phyloP scores from a whole-genome alignment of 2,797 vertebrate species.

The Rhynchotus rufescens region DNA sequence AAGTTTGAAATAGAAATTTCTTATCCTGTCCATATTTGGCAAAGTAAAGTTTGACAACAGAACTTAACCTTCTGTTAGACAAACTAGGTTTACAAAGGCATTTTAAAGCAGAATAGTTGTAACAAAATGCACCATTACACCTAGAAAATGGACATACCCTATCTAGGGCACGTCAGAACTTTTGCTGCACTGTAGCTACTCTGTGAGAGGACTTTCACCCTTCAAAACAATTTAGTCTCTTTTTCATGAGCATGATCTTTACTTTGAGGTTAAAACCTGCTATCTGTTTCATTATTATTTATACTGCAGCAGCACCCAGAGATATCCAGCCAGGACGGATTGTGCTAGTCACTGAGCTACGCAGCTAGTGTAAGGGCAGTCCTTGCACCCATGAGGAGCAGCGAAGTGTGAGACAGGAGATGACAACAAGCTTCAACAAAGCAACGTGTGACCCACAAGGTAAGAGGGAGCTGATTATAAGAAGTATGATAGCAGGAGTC shows the following conservation, averaged over 20 bases:
- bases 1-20: neutral
- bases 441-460: neutral
- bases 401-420: neutral
- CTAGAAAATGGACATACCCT: neutral
- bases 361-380: neutral
- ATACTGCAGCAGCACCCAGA: neutral
- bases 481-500: neutral
- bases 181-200: neutral
- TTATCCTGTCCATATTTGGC: neutral
- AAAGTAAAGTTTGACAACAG: neutral
- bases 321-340: neutral
- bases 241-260: neutral
- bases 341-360: neutral
- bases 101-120: neutral
- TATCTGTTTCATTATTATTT: neutral
- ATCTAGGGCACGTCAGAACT: neutral
- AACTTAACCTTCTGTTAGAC: neutral
- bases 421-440: conserved; percentile 28
- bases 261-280: neutral
- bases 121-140: neutral
- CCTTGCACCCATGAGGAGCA: neutral
- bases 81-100: neutral
- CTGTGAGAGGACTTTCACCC: neutral
- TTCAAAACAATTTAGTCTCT: neutral
- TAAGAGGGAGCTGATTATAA: conserved; percentile 9